Percentiles rank a stretch among this genome's conserved stretches.
Evolutionary conservation across 35 echinoderm and acorn worm species (phyloP).

Genomic region (Apostichopus japonicus): DNA sequence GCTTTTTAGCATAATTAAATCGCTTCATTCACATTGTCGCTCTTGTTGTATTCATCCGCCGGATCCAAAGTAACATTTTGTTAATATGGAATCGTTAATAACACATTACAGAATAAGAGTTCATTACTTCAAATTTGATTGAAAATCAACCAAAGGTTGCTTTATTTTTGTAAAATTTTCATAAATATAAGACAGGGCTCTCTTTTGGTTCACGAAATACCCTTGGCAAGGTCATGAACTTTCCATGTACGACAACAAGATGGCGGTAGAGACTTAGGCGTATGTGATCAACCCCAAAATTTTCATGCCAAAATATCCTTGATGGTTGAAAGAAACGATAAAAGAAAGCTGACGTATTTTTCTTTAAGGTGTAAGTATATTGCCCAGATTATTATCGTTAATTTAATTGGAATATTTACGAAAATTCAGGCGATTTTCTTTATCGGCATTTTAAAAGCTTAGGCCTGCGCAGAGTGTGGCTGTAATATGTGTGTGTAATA

Average conservation of each 20-base stretch:
- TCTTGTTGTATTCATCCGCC: constrained; percentile 53
- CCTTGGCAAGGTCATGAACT: constrained; percentile 57
- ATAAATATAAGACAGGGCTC: constrained; percentile 11
- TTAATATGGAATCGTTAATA: background rate
- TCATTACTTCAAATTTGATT: background rate
- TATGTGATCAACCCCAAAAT: constrained; percentile 59
- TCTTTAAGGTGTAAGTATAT: constrained; percentile 56
- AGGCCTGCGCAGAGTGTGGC: constrained; percentile 31
- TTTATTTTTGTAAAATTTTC: background rate
- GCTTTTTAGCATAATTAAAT: constrained; percentile 50
- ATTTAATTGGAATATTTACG: constrained; percentile 25
- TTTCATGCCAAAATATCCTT: constrained; percentile 51
- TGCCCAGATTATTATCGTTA: constrained; percentile 13
- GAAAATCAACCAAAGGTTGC: background rate
- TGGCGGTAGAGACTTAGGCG: constrained; percentile 62
- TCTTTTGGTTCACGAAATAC: constrained; percentile 36
- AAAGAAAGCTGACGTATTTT: constrained; percentile 48
- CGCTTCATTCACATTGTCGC: constrained; percentile 55
- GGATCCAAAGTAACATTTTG: constrained; percentile 45
- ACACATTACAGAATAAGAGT: background rate
- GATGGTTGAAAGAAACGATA: constrained; percentile 52
- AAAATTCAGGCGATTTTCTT: constrained; percentile 38
- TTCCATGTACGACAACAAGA: constrained; percentile 64
- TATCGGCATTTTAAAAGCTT: constrained; percentile 48
- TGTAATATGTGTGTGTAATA: background rate